Percentiles rank a stretch among this genome's conserved stretches.
Conservation (phyloP, 1,140 invertebrate species). For the Atopsyche davidsoni region DNA sequence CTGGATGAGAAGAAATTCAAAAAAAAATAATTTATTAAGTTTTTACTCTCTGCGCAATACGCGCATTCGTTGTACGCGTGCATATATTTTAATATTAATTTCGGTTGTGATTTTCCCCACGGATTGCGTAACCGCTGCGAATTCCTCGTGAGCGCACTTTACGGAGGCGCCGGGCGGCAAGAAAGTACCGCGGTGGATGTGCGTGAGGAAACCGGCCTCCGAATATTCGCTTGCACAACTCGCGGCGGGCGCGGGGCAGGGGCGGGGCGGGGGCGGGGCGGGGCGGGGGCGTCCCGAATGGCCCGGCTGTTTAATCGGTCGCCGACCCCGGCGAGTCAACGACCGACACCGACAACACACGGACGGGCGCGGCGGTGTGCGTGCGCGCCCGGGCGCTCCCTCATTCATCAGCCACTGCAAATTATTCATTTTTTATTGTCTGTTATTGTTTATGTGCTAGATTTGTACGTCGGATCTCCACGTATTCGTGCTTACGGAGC, state of each 20-base stretch:
- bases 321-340: conserved; percentile 14
- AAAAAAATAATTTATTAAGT: no score
- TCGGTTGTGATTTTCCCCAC: no score
- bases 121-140: conserved; percentile 1
- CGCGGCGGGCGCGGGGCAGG: background rate
- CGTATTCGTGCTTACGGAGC: no score
- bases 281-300: conserved; percentile 10
- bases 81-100: no score
- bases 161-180: no score
- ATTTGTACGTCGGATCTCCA: no score
- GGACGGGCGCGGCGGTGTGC: background rate
- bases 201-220: conserved; percentile 2
- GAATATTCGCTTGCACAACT: conserved; percentile 8
- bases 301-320: conserved; percentile 21
- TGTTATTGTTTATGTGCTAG: no score
- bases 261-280: background rate
- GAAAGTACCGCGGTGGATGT: no score
- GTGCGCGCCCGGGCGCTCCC: conserved; percentile 4
- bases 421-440: conserved; percentile 11
- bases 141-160: conserved; percentile 2
- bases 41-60: no score
- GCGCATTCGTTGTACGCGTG: no score
- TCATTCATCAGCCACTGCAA: background rate
- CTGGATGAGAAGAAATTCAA: no score
- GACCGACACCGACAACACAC: conserved; percentile 23